Conservation (phyloP, 2,113 vertebrate genomes). For the Pao palembangensis region DNA sequence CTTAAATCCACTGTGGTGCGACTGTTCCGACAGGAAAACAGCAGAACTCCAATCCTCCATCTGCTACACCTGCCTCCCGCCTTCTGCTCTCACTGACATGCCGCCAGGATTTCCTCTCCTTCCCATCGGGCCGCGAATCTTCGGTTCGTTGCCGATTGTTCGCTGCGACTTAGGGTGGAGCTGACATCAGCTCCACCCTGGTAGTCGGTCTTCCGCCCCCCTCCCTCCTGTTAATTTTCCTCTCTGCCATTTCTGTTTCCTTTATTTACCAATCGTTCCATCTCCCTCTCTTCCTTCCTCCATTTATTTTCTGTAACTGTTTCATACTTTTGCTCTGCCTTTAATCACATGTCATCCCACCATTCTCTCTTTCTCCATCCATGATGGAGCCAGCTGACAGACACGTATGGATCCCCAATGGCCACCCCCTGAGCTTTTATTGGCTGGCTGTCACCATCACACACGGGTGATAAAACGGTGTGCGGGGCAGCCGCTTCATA, state of each 20-base stretch:
- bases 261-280: background rate
- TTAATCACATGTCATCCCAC: background rate
- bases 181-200: constrained; percentile 45
- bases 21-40: background rate
- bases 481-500: too few relatives aligned
- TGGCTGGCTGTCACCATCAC: too few relatives aligned
- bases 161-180: background rate
- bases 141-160: too few relatives aligned
- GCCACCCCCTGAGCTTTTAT: too few relatives aligned
- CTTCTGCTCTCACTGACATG: constrained; percentile 35
- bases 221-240: background rate
- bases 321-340: constrained; percentile 15
- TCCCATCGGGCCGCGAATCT: background rate
- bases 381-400: background rate
- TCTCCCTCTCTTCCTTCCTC: background rate
- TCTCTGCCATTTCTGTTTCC: background rate
- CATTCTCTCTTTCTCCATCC: background rate
- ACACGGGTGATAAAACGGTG: too few relatives aligned
- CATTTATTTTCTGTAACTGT: constrained; percentile 1
- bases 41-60: constrained; percentile 13
- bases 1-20: too few relatives aligned
- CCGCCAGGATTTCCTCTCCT: constrained; percentile 22
- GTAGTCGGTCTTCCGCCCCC: constrained; percentile 9
- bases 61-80: constrained; percentile 50
- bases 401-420: too few relatives aligned